These are phyloP conservation scores for Drosophila putrida DNA, from an alignment of 2,888 invertebrate species.

Conservation along the genomic window DNA sequence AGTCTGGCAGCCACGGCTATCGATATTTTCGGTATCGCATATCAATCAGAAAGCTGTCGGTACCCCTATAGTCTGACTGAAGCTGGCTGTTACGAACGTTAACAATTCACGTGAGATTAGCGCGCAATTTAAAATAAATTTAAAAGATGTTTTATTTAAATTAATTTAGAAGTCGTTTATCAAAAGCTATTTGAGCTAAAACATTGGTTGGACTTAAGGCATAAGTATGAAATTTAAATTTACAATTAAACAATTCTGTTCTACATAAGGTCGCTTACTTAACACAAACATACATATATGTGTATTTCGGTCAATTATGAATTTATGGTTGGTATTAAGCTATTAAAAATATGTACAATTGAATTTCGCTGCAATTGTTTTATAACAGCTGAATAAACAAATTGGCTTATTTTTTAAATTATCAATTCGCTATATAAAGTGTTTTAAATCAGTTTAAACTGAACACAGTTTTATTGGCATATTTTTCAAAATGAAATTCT, in stretches of 20 bases:
- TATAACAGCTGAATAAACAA: conserved; percentile 1
- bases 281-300: background rate
- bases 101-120: too few relatives aligned
- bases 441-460: conserved; percentile 3
- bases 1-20: background rate
- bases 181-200: too few relatives aligned
- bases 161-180: too few relatives aligned
- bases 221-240: too few relatives aligned
- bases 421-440: conserved; percentile 8
- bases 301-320: too few relatives aligned
- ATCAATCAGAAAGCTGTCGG: background rate
- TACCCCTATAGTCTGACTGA: conserved; percentile 7
- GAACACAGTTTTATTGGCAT: background rate
- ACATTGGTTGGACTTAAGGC: too few relatives aligned
- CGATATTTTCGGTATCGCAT: background rate
- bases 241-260: too few relatives aligned
- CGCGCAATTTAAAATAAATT: too few relatives aligned
- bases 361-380: background rate
- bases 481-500: conserved; percentile 18
- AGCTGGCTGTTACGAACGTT: background rate
- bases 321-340: background rate
- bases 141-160: too few relatives aligned
- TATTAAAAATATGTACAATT: background rate
- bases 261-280: too few relatives aligned
- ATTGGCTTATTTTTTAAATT: background rate